Conservation (phyloP, 2,888 invertebrate species). For the Cabera pusaria region DNA sequence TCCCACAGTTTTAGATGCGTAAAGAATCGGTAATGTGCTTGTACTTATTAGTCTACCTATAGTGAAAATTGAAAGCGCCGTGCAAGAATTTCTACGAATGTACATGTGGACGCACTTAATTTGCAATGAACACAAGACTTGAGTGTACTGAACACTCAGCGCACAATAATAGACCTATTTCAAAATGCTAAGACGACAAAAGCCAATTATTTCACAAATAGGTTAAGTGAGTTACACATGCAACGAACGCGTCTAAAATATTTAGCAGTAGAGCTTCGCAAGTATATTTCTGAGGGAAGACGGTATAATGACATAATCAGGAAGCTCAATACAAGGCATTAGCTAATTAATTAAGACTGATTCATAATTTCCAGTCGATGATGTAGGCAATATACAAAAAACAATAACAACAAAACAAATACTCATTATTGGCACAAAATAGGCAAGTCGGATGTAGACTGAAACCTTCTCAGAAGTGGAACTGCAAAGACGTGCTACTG, state of each 20-base stretch:
- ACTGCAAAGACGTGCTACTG: conserved; percentile 5
- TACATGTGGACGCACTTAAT: not conserved
- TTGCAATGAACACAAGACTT: too few species aligned
- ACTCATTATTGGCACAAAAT: too few species aligned
- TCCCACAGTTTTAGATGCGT: conserved; percentile 43
- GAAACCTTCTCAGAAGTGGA: conserved; percentile 17
- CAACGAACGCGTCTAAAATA: too few species aligned
- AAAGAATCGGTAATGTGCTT: conserved; percentile 41
- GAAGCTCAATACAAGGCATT: conserved; percentile 12
- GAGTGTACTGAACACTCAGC: too few species aligned
- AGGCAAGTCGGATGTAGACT: too few species aligned
- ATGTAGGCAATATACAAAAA: conserved; percentile 19
- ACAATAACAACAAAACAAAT: too few species aligned
- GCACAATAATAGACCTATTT: too few species aligned
- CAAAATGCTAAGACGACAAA: conserved; percentile 1
- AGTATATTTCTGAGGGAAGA: not conserved
- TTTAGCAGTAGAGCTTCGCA: too few species aligned
- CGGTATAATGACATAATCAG: conserved; percentile 15
- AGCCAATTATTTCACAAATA: too few species aligned
- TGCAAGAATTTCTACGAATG: conserved; percentile 5
- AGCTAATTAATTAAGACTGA: conserved; percentile 33
- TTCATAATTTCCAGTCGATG: conserved; percentile 30
- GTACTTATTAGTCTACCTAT: conserved; percentile 36
- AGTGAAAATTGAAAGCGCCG: conserved; percentile 36
- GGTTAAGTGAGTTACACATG: too few species aligned